These are phyloP conservation scores for Caracal caracal DNA, from an alignment of 2,113 vertebrate genomes.

Conservation along the genomic window DNA sequence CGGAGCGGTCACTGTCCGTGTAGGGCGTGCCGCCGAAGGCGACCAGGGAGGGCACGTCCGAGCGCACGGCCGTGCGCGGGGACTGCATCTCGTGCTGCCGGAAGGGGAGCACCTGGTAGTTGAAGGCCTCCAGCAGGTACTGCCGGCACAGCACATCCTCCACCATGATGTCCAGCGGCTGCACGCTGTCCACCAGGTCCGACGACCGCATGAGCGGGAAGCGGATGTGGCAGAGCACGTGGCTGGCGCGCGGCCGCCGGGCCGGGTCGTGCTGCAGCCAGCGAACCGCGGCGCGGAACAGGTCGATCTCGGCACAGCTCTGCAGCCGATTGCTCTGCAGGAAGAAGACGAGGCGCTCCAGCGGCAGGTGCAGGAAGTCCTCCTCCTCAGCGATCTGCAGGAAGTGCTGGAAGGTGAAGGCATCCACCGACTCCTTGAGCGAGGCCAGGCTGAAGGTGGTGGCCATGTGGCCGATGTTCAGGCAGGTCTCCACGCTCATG, in stretches of 20 bases:
- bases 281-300: constrained; percentile 93
- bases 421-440: constrained; percentile 95
- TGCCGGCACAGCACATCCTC: constrained; percentile 95
- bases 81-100: constrained; percentile 98
- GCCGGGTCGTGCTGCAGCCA: constrained; percentile 93
- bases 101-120: constrained; percentile 98
- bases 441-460: constrained; percentile 96
- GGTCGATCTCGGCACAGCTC: constrained; percentile 95
- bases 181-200: constrained; percentile 97
- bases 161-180: constrained; percentile 96
- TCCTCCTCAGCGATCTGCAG: constrained; percentile 96
- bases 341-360: constrained; percentile 96
- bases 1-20: constrained; percentile 94
- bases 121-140: constrained; percentile 97
- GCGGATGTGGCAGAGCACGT: constrained; percentile 94
- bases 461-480: constrained; percentile 98
- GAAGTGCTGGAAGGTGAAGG: constrained; percentile 97
- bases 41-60: constrained; percentile 90
- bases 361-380: constrained; percentile 96
- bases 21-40: constrained; percentile 97
- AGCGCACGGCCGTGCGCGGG: constrained; percentile 91
- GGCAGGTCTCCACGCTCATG: constrained; percentile 98
- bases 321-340: constrained; percentile 96
- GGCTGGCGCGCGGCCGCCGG: constrained; percentile 89
- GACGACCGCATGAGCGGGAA: constrained; percentile 97